Evolutionary conservation across 1,140 invertebrate genomes (phyloP).

Genomic region (Tetramorium parvispinum): DNA sequence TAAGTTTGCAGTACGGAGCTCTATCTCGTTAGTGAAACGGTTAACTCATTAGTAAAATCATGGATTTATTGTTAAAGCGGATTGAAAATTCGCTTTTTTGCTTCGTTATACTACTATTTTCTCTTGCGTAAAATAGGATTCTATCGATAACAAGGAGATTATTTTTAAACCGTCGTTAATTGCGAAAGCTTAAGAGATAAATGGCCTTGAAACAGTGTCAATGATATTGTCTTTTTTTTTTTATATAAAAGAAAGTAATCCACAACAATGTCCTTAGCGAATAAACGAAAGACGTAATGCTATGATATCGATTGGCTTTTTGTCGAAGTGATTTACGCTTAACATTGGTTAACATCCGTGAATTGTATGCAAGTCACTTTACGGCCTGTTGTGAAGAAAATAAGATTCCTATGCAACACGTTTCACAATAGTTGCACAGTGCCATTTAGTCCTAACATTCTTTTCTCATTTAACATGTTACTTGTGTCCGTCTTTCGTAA

Average conservation of each 20-base stretch:
- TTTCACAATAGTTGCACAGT: not conserved
- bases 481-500: not conserved
- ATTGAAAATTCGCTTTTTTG: conserved; percentile 15
- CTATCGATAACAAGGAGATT: conserved; percentile 10
- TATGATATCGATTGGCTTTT: not conserved
- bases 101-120: not conserved
- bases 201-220: not conserved
- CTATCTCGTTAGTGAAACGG: conserved; percentile 2
- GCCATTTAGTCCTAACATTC: not conserved
- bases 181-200: not conserved
- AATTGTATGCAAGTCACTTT: not conserved
- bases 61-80: conserved; percentile 22
- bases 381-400: not conserved
- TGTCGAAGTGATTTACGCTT: not conserved
- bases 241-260: not conserved
- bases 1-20: not conserved
- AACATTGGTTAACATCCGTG: not conserved
- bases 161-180: conserved; percentile 46
- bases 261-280: not conserved
- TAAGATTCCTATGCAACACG: not conserved
- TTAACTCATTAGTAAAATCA: conserved; percentile 31
- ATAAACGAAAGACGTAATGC: not conserved
- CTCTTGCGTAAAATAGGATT: not conserved
- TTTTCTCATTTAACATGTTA: not conserved
- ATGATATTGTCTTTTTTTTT: not conserved